Evolutionary conservation across 2,797 vertebrate species (phyloP), one percentile per base, ranked within the genome.

Genomic region (Selene dorsalis): DNA sequence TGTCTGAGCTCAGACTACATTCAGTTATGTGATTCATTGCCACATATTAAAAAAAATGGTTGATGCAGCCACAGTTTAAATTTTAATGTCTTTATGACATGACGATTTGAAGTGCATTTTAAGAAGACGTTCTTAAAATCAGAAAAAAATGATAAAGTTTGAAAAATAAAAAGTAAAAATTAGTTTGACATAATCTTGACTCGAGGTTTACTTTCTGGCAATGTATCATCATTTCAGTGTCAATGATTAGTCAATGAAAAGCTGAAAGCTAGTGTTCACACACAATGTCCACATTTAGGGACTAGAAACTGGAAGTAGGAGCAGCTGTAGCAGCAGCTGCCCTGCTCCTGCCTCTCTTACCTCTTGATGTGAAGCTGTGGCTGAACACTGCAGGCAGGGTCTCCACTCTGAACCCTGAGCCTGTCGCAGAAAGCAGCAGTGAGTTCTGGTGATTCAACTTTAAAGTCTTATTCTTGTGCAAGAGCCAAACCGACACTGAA

Each of bases 361-460:
- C 93, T 94, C 82, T 17, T 69, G 60, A 32, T 86, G 85, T 43
- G 81, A 73, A 13, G 70, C 76, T 20, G 65, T 13, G 43, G 82
- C 71, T 50, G 75, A 75, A 68, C 87, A 88, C 38, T 86, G 89
- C 39, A 79, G 69, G 20, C 80, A 87, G 9, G 81, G 59, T 57
- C 84, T 89, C 91, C 91, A 90, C 8, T 91, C 86, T 66, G 90
- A 73, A 59, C 74, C 72, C 41, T 88, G 90, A 35, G 78, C 88
- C 92, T 94, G 84, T 75, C 22, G 85, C 26, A 82, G 0, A 70
- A 38, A 32, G 48, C 58, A 62, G 17, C 26, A 70, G 28, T 12
- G 22, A 70, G 8, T 4, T 20, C 39, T 69, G 4, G 17, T 18
- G 24, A 26, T 26, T 30, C 30, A 30, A 10, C 17, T 24, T n/a